Base-by-base conservation (phyloP, 2,113 vertebrate species). In the Pteronura brasiliensis region DNA sequence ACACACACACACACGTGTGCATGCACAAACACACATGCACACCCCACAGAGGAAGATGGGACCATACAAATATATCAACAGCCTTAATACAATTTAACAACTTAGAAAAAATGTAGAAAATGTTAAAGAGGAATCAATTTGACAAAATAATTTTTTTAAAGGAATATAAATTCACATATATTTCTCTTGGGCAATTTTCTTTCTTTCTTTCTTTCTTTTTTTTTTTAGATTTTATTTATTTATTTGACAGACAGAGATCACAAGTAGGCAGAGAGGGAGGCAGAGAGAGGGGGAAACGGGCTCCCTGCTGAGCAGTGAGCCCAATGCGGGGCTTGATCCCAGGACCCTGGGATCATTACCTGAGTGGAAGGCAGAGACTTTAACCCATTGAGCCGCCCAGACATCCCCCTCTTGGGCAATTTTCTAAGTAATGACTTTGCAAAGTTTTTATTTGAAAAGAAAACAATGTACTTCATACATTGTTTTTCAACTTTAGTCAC, bases 361-460 rank as follows among this genome's bases (percentile, higher is more conserved):
- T 55, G 52, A 55, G 52, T 17, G 4, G 17, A 55, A 55, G 52
- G 52, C 52, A 55, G 15, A 55, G 52, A 17, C 15, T 18, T 55
- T 18, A 18, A 55, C 52, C 52, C 52, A 55, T 6, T 55, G 17
- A 55, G 52, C 52, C 17, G 18, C 5, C 17, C 52, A 55, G 52
- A 55, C 52, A 55, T 55, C 17, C 52, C 52, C 17, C 93, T 89
- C n/a, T 20, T 84, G 94, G 36, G 80, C 7, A 69, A 86, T 92
- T 98, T 98, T 80, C 34, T 95, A 76, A 44, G 74, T 96, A 96
- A 95, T 88, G 63, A 31, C 6, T 97, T 97, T 91, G 65, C 85
- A 97, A 96, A 97, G 61, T 6, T 96, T 95, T 92, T 90, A 42
- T 42, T 14, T 93, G 47, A 94, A 98, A 98, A 98, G 47, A 52